These are phyloP conservation scores for Ophiodon elongatus DNA, from an alignment of 2,113 vertebrate genomes.

Conservation along the genomic window DNA sequence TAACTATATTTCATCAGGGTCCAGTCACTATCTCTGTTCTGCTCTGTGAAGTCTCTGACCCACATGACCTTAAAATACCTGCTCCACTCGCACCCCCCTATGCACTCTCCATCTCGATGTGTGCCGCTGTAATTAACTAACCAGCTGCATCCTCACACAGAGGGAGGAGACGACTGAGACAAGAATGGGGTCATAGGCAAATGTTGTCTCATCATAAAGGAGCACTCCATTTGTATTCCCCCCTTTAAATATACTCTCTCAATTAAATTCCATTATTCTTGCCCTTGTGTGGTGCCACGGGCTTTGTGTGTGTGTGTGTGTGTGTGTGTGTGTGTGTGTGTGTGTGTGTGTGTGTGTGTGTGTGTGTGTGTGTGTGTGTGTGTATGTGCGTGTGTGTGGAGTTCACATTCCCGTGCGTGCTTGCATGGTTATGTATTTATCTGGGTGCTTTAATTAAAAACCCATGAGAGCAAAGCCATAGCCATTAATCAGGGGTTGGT, in stretches of 20 bases:
- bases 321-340: conserved; percentile 6
- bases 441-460: conserved; percentile 70
- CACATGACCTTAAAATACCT: conserved; percentile 2
- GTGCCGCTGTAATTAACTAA: conserved; percentile 57
- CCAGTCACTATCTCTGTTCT: neutral
- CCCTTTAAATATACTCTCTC: conserved; percentile 53
- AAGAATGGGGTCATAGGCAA: conserved; percentile 44
- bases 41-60: neutral
- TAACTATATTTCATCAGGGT: neutral
- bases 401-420: conserved; percentile 14
- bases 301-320: conserved; percentile 4
- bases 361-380: conserved; percentile 6
- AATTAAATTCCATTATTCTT: conserved; percentile 56
- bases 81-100: neutral
- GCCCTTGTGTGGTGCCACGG: conserved; percentile 7
- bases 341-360: neutral
- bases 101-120: conserved; percentile 29
- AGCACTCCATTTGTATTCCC: conserved; percentile 49
- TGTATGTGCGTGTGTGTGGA: neutral
- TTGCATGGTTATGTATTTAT: conserved; percentile 31
- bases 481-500: conserved; percentile 67
- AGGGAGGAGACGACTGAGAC: conserved; percentile 30
- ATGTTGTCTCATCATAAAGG: conserved; percentile 52
- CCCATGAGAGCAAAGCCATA: conserved; percentile 36
- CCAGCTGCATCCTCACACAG: conserved; percentile 37